Evolutionary conservation across 2,797 vertebrate species (phyloP).

Genomic region (Macropus fuliginosus): DNA sequence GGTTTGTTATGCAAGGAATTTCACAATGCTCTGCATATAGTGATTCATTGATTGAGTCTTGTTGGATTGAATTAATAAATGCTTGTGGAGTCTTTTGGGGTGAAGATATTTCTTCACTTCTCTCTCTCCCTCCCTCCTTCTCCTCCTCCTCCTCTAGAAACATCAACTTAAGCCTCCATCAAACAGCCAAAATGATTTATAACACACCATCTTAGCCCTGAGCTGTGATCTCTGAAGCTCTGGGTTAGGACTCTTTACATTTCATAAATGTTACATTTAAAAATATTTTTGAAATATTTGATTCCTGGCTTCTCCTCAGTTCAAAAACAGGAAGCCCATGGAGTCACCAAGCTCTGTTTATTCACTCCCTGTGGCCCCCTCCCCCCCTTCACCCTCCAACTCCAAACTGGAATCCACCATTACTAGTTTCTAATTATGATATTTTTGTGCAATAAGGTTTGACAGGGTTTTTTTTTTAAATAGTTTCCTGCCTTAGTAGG

Average conservation of each 20-base stretch:
- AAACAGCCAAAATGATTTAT: slow-evolving; percentile 71
- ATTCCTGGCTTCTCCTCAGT: slow-evolving; percentile 68
- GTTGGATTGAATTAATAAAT: slow-evolving; percentile 67
- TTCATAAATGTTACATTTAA: slow-evolving; percentile 69
- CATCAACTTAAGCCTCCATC: slow-evolving; percentile 48
- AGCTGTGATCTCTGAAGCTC: slow-evolving; percentile 21
- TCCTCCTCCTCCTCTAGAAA: not conserved
- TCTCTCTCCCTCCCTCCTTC: not conserved
- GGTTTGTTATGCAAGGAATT: not conserved
- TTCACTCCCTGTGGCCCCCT: slow-evolving; percentile 46
- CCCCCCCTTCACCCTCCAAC: slow-evolving; percentile 42
- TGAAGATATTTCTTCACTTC: slow-evolving; percentile 73
- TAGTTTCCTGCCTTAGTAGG: slow-evolving; percentile 76
- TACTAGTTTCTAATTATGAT: slow-evolving; percentile 69
- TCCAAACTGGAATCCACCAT: slow-evolving; percentile 61
- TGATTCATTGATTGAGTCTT: not conserved
- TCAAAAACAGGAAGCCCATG: slow-evolving; percentile 76
- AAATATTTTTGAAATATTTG: slow-evolving; percentile 66
- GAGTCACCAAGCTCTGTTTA: slow-evolving; percentile 60
- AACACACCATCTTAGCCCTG: slow-evolving; percentile 62
- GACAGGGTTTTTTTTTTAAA: slow-evolving; percentile 69
- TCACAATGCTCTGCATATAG: not conserved
- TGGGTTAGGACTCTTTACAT: slow-evolving; percentile 69
- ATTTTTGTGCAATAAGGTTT: slow-evolving; percentile 70
- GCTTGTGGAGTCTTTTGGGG: slow-evolving; percentile 68